A percentile compares a stretch with the other conserved stretches of the same genome.
phyloP scores from a whole-genome alignment of 2,797 vertebrate species.

The Numenius phaeopus region DNA sequence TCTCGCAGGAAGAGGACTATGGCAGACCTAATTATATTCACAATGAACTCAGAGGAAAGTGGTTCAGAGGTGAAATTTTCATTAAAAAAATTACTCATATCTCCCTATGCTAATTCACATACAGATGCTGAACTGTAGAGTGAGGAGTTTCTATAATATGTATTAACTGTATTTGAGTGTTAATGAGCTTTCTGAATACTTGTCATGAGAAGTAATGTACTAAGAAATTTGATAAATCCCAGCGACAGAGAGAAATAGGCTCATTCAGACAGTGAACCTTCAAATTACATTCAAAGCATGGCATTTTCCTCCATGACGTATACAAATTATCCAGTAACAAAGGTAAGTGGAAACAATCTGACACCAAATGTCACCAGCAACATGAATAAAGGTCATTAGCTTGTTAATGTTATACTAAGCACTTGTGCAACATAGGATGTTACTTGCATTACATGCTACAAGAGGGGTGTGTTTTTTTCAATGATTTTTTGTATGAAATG shows the following conservation, averaged over 20 bases:
- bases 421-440: background rate
- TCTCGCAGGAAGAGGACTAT: conserved; percentile 72
- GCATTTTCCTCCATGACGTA: conserved; percentile 1
- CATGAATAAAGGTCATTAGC: background rate
- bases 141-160: conserved; percentile 51
- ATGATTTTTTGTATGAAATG: background rate
- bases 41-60: conserved; percentile 66
- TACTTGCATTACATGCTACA: background rate
- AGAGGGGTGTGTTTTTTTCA: background rate
- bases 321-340: background rate
- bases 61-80: conserved; percentile 74
- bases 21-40: conserved; percentile 77
- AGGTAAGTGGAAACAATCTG: conserved; percentile 18
- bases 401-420: background rate
- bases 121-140: conserved; percentile 46
- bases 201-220: conserved; percentile 56
- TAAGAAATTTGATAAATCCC: conserved; percentile 44
- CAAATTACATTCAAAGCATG: conserved; percentile 32
- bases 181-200: conserved; percentile 61
- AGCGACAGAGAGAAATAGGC: conserved; percentile 21
- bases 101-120: conserved; percentile 68
- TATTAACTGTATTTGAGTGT: conserved; percentile 48
- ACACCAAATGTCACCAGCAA: conserved; percentile 5
- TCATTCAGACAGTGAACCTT: background rate
- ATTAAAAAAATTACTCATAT: conserved; percentile 79